These are phyloP conservation scores for Illadopsis cleaveri DNA, from an alignment of 2,113 vertebrate species.

Conservation along the genomic window DNA sequence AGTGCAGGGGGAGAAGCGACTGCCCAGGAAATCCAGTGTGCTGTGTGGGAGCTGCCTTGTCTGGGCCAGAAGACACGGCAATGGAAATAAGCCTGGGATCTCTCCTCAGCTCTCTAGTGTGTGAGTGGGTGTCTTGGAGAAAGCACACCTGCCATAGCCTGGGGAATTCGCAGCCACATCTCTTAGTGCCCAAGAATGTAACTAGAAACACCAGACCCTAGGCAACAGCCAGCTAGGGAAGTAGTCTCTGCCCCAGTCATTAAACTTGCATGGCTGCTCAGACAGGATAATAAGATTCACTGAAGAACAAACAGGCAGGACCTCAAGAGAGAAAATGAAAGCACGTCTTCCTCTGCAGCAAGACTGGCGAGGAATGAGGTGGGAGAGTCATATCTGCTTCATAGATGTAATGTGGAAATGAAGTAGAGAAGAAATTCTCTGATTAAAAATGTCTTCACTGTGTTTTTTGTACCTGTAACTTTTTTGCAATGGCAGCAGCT, in stretches of 20 bases:
- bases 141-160: not conserved
- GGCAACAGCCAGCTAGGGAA: not conserved
- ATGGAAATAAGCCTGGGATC: not conserved
- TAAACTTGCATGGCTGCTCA: not conserved
- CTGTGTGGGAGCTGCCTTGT: not conserved
- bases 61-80: fast-evolving
- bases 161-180: not conserved
- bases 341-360: not conserved
- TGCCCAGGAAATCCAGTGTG: not conserved
- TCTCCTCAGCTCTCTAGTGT: not conserved
- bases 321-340: not conserved
- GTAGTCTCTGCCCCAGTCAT: not conserved
- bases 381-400: not conserved
- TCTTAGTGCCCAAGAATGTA: not conserved
- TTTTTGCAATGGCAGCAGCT: not conserved
- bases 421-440: not conserved
- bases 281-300: not conserved
- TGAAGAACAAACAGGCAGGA: not conserved
- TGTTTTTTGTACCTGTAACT: not conserved
- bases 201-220: not conserved
- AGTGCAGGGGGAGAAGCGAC: fast-evolving
- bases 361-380: not conserved
- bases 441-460: not conserved
- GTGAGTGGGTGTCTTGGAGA: not conserved
- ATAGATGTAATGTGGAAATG: not conserved